Conservation (phyloP, 2,797 vertebrate species). For the Sebastes steindachneri region DNA sequence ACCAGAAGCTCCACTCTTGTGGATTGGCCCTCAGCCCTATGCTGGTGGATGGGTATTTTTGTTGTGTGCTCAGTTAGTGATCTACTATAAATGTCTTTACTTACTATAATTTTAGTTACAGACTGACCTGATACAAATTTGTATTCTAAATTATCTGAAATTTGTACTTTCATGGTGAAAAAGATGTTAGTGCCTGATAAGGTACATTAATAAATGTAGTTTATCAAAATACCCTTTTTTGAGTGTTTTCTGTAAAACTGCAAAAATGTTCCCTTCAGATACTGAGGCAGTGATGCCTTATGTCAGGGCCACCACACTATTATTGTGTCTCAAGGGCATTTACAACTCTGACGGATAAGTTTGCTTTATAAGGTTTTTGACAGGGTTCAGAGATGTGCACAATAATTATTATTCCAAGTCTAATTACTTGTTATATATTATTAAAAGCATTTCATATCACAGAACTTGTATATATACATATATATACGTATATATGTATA, state of each 20-base stretch:
- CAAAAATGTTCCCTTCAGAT: not conserved
- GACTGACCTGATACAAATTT: not conserved
- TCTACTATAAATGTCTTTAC: not conserved
- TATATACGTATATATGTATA: too few species aligned
- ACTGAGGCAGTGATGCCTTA: not conserved
- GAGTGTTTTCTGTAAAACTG: not conserved
- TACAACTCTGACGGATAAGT: not conserved
- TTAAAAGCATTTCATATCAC: not conserved
- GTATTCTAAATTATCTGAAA: not conserved
- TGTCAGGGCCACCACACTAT: not conserved
- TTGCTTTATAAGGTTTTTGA: not conserved
- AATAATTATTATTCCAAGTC: not conserved
- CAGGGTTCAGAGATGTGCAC: not conserved
- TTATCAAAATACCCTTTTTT: not conserved
- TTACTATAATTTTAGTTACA: not conserved
- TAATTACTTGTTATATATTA: not conserved
- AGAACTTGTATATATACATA: too few species aligned
- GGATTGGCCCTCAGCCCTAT: not conserved
- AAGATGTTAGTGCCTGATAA: not conserved
- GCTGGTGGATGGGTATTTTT: not conserved
- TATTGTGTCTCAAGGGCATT: not conserved
- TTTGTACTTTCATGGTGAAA: not conserved
- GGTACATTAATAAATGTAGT: not conserved
- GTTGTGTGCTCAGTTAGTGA: not conserved
- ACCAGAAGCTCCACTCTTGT: not conserved